A percentile compares a stretch with the other conserved stretches of the same genome.
phyloP scores from a whole-genome alignment of 2,888 invertebrate species.

The Holacanthella duospinosa region DNA sequence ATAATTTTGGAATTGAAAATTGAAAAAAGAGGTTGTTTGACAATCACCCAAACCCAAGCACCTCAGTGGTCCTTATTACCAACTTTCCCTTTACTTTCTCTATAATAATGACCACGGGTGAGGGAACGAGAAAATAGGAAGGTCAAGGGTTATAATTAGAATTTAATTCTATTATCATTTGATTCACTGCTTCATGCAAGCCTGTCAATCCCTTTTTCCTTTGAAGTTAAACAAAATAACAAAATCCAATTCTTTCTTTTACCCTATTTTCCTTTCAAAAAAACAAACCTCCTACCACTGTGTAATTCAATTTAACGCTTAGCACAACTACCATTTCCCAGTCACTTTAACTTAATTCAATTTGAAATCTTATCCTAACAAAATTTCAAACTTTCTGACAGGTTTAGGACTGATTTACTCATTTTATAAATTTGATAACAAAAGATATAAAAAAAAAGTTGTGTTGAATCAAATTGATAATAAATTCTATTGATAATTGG shows the following conservation, averaged over 20 bases:
- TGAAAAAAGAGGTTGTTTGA: no score
- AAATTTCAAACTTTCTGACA: no score
- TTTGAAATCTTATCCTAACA: no score
- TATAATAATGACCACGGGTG: neutral
- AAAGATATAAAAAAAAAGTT: no score
- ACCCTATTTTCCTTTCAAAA: neutral
- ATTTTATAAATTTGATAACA: no score
- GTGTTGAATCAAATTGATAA: no score
- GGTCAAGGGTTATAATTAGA: conserved; percentile 36
- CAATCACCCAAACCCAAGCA: no score
- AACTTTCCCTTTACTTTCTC: neutral
- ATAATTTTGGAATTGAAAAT: no score
- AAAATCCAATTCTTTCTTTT: neutral
- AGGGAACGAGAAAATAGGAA: neutral
- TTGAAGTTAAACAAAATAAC: neutral
- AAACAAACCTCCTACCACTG: conserved; percentile 4
- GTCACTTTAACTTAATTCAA: neutral
- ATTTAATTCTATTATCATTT: conserved; percentile 36
- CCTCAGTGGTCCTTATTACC: no score
- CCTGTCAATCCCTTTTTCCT: neutral
- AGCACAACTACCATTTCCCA: neutral
- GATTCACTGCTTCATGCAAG: conserved; percentile 23
- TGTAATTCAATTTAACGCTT: conserved; percentile 6
- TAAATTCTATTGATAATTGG: no score
- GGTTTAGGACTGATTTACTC: no score